Evolutionary conservation across 2,797 vertebrate genomes (phyloP).

Genomic region (Coregonus sp.): DNA sequence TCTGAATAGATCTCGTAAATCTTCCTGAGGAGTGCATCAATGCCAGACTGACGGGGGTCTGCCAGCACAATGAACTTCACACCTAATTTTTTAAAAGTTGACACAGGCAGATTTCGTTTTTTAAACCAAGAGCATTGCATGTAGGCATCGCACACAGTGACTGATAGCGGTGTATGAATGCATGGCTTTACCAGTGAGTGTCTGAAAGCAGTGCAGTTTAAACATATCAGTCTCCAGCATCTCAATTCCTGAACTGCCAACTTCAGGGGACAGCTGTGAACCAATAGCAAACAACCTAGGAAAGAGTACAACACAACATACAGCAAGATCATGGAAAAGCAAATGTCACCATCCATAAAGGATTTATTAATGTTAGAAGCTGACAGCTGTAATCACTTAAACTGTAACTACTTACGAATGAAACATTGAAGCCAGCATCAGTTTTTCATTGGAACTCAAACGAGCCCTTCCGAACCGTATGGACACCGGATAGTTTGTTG

Average conservation of each 20-base stretch:
- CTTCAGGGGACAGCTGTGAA: slow-evolving; percentile 94
- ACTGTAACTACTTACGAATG: slow-evolving; percentile 86
- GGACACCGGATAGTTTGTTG: slow-evolving; percentile 89
- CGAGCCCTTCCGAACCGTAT: slow-evolving; percentile 94
- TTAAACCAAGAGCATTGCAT: not conserved
- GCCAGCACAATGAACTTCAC: slow-evolving; percentile 96
- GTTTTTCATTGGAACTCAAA: slow-evolving; percentile 95
- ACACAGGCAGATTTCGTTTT: not conserved
- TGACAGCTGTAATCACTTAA: not conserved
- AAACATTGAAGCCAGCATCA: slow-evolving; percentile 99
- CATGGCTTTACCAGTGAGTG: slow-evolving; percentile 86
- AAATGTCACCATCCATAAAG: not conserved
- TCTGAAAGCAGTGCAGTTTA: slow-evolving; percentile 97
- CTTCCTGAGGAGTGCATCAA: slow-evolving; percentile 90
- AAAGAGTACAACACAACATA: slow-evolving; percentile 11
- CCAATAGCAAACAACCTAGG: slow-evolving; percentile 94
- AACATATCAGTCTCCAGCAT: slow-evolving; percentile 97
- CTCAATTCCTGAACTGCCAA: slow-evolving; percentile 95
- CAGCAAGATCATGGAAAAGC: not conserved
- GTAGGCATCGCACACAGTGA: not conserved
- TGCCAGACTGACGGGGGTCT: slow-evolving; percentile 92
- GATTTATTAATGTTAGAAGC: not conserved
- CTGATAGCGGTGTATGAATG: not conserved
- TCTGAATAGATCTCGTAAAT: slow-evolving; percentile 99
- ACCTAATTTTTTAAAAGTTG: slow-evolving; percentile 66